A percentile compares a stretch with the other conserved stretches of the same genome.
Evolutionary conservation across 2,888 invertebrate genomes (phyloP).

Genomic region (Coecobrya sp.): DNA sequence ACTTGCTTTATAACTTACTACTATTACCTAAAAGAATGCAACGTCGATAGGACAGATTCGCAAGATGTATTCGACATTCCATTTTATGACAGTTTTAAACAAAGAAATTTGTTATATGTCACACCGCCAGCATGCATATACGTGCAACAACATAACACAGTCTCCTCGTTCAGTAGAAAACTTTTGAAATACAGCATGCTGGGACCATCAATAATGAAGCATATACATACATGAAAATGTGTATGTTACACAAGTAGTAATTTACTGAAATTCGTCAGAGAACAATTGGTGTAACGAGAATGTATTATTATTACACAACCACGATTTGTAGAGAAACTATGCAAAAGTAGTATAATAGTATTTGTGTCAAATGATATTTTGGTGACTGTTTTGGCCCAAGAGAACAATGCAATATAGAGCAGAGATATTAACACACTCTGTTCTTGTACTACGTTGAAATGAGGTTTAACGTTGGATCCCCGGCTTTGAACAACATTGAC

Average conservation of each 20-base stretch:
- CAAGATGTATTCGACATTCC: constrained; percentile 66
- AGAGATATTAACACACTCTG: background rate
- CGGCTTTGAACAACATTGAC: constrained; percentile 25
- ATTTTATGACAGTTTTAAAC: constrained; percentile 73
- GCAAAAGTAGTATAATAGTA: background rate
- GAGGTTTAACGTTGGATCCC: background rate
- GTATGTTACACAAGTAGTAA: constrained; percentile 12
- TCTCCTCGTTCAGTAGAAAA: background rate
- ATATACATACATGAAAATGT: background rate
- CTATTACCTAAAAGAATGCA: no score
- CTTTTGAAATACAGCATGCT: constrained; percentile 14
- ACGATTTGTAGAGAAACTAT: background rate
- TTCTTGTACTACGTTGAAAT: background rate
- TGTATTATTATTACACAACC: background rate
- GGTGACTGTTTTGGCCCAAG: background rate
- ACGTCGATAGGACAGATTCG: background rate
- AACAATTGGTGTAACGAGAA: background rate
- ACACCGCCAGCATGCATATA: constrained; percentile 17
- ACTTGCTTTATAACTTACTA: no score
- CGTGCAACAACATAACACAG: background rate
- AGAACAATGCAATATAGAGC: background rate
- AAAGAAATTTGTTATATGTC: constrained; percentile 75
- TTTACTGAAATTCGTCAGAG: background rate
- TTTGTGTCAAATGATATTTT: constrained; percentile 22
- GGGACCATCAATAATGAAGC: constrained; percentile 50